phyloP scores from a whole-genome alignment of 2,113 vertebrate species.

The Leptobrachium leishanense region DNA sequence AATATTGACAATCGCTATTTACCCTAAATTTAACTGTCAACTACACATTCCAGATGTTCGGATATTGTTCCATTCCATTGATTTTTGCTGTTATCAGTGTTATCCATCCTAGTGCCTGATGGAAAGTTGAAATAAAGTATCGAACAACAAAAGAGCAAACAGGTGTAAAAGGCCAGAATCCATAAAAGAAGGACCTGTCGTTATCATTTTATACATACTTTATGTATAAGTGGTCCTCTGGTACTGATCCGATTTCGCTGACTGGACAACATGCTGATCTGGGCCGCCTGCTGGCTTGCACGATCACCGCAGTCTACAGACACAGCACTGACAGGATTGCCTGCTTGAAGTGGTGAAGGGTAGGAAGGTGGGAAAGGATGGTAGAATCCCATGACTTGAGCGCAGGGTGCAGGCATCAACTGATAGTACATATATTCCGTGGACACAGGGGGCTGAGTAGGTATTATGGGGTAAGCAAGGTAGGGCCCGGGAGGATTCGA shows the following conservation, averaged over 20 bases:
- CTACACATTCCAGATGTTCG: too few relatives aligned
- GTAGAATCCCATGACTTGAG: constrained; percentile 96
- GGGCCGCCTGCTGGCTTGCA: constrained; percentile 69
- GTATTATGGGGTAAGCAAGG: constrained; percentile 92
- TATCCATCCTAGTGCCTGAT: too few relatives aligned
- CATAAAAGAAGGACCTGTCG: too few relatives aligned
- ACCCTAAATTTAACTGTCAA: too few relatives aligned
- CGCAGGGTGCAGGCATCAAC: constrained; percentile 91
- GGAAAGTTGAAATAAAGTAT: too few relatives aligned
- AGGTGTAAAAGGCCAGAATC: too few relatives aligned
- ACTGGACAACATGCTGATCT: constrained; percentile 72
- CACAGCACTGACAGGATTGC: constrained; percentile 74
- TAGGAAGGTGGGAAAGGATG: constrained; percentile 88
- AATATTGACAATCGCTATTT: too few relatives aligned
- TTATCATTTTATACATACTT: constrained; percentile 68
- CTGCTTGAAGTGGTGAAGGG: constrained; percentile 78
- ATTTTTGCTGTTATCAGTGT: too few relatives aligned
- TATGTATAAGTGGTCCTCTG: constrained; percentile 74
- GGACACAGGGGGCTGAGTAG: constrained; percentile 89
- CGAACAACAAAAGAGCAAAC: too few relatives aligned
- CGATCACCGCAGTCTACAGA: constrained; percentile 83
- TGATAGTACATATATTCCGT: constrained; percentile 94
- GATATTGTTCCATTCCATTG: too few relatives aligned
- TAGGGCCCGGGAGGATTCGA: constrained; percentile 83
- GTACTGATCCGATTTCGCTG: constrained; percentile 79